Base-by-base conservation (phyloP, 1,140 invertebrate species). In the Drosophila jambulina region DNA sequence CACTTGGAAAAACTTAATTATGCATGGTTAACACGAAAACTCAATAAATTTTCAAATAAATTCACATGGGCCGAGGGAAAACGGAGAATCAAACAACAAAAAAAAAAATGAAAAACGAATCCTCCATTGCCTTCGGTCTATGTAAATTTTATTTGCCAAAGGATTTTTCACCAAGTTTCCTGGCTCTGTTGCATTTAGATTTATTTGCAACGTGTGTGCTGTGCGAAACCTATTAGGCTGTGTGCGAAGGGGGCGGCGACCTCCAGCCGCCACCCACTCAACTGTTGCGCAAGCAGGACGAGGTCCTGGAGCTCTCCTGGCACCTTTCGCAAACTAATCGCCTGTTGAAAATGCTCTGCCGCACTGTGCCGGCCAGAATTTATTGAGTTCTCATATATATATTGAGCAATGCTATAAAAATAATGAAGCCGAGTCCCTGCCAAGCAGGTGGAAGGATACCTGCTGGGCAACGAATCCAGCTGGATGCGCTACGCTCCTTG, bases 21-120 rank as follows among this genome's bases (percentile, higher is more conserved):
- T 91, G 90, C 84, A 88, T 91, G 88, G 88, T 91, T 91, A 91
- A 91, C 88, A 91, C 88, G 88, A 91, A 91, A 91, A 91, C 88
- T 91, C 88, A 91, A 91, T 91, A 91, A 91, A 91, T 91, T 91
- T 91, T 80, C 90, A 84, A 82, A 88, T 85, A 91, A 88, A 91
- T 84, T 91, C 78, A 81, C 78, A 91, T 68, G 69, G 69, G 49
- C 34, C 23, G 9, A n/a, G 46, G 23, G 23, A 13, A n/a, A 43
- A 21, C 15, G 21, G n/a, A 21, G 25, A 38, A 27, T 36, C 42
- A 21, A 40, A 43, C 2, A 38, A 6, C 15, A 40, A 42, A 46
- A 12, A 51, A 25, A 23, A 42, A 32, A 27, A 13, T n/a, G n/a
- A 27, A 21, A 5, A 43, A 29, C 40, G 10, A 19, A 48, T 40